These are phyloP conservation scores for Romanogobio albipinnatus DNA, from an alignment of 2,113 vertebrate genomes.

Conservation along the genomic window DNA sequence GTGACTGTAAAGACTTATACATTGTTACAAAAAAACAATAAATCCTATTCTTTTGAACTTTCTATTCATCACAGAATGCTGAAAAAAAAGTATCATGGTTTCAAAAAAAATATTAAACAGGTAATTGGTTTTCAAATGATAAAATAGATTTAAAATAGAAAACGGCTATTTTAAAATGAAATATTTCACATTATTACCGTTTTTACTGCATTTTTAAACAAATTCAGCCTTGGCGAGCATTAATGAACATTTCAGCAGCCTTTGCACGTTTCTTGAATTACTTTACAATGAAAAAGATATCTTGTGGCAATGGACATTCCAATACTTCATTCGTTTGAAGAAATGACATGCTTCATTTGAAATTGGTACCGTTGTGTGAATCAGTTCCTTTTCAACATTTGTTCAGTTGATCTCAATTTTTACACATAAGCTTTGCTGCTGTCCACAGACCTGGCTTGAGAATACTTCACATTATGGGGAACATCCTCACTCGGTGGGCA, in stretches of 20 bases:
- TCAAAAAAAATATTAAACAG: too few species aligned
- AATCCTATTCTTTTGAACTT: neutral
- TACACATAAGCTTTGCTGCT: slow-evolving; percentile 67
- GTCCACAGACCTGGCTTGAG: slow-evolving; percentile 58
- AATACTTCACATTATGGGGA: slow-evolving; percentile 67
- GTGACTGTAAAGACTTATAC: neutral
- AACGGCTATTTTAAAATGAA: neutral
- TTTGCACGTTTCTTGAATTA: neutral
- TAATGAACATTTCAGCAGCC: neutral
- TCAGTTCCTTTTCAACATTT: neutral
- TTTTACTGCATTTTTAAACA: neutral
- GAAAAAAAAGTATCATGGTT: too few species aligned
- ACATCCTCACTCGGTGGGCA: slow-evolving; percentile 66
- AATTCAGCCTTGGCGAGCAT: neutral
- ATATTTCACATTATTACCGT: neutral
- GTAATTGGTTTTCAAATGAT: neutral
- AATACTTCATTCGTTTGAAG: neutral
- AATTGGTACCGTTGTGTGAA: neutral
- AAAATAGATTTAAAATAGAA: neutral
- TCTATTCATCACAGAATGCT: neutral
- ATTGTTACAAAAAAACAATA: neutral
- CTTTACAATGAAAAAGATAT: neutral
- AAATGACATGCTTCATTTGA: neutral
- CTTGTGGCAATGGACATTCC: neutral
- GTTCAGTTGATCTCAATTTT: neutral